phyloP scores from a whole-genome alignment of 1,140 invertebrate genomes.

The Coboldia fuscipes region DNA sequence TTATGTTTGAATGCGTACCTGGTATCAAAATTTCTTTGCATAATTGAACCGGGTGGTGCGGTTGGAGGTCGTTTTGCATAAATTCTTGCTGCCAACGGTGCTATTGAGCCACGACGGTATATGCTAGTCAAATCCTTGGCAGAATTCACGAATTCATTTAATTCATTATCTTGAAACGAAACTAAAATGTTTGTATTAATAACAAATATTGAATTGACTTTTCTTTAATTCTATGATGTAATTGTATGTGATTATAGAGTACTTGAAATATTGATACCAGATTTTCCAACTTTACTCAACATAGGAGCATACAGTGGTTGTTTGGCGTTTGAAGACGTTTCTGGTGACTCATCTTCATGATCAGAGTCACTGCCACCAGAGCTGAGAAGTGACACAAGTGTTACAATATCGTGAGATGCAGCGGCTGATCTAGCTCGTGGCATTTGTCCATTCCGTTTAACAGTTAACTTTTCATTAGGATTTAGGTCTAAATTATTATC shows the following conservation, averaged over 20 bases:
- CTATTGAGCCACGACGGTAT: conserved; percentile 17
- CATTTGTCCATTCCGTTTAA: background rate
- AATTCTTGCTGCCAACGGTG: conserved; percentile 16
- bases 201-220: too few relatives aligned
- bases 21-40: conserved; percentile 7
- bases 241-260: too few relatives aligned
- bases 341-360: conserved; percentile 11
- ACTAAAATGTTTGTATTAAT: too few relatives aligned
- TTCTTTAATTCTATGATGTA: too few relatives aligned
- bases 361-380: conserved; percentile 21
- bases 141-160: conserved; percentile 14
- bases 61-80: conserved; percentile 18
- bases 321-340: conserved; percentile 6
- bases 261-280: conserved; percentile 16
- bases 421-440: conserved; percentile 11
- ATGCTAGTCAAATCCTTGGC: conserved; percentile 19
- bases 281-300: conserved; percentile 19
- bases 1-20: background rate
- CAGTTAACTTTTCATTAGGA: too few relatives aligned
- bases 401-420: conserved; percentile 16
- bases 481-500: background rate
- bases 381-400: conserved; percentile 17
- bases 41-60: conserved; percentile 19
- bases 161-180: conserved; percentile 21
- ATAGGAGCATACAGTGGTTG: conserved; percentile 9